Evolutionary conservation across 2,113 vertebrate species (phyloP), one percentile per base, ranked within the genome.

Genomic region (Semnornis frantzii): DNA sequence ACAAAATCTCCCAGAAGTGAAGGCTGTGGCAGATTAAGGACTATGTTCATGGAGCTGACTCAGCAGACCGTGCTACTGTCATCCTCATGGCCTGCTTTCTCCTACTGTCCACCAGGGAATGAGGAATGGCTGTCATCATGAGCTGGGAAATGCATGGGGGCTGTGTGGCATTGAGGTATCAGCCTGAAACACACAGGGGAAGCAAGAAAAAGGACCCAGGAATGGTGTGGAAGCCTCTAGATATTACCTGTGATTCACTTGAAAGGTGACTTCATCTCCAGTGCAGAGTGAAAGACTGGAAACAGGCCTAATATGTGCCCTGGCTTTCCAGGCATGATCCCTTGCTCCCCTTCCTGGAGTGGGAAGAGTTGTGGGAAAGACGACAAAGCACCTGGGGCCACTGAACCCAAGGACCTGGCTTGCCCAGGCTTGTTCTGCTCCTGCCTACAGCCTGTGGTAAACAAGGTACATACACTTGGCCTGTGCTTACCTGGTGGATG

Each of bases 61-160:
- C 62, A 68, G 24, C 42, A 55, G 37, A 64, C 10, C 4, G 8
- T 4, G 16, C 12, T 74, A 15, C 16, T 33, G 16, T 33, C 44
- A 75, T 30, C 31, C 10, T 82, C 58, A 42, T 0, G 0, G 28
- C 54, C 44, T 68, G 28, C 63, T 63, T 50, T 59, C 50, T 88
- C 54, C 17, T 24, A 11, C 21, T 34, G 15, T 48, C 42, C 77
- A 58, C 5, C 16, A 70, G 28, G 60, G 64, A 74, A 57, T 59
- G 69, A 46, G 27, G 46, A 65, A 62, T 2, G 55, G 60, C n/a
- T 52, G 46, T 37, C 19, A 21, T 2, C 16, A 4, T 5, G 9
- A 82, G 16, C 37, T 60, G 33, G 34, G n/a, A n/a, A 58, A 44
- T 1, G 24, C 50, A 27, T 0, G 1, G 24, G 70, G 5, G 24